phyloP scores from a whole-genome alignment of 2,888 invertebrate species.

The Augiades crinisus region DNA sequence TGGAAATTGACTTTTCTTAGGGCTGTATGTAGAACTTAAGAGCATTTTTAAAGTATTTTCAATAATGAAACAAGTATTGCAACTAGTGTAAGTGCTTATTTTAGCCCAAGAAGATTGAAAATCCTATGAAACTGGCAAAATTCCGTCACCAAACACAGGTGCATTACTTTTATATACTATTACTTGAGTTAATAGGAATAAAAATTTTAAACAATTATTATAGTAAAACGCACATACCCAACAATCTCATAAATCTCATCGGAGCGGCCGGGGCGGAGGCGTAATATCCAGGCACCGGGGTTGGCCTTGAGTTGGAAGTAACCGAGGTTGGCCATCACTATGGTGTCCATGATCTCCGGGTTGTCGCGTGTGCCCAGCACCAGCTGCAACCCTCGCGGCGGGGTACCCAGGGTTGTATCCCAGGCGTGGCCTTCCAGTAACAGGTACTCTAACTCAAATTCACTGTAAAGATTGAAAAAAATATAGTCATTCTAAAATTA shows the following conservation, averaged over 20 bases:
- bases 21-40: no score
- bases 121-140: no score
- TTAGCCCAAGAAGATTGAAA: no score
- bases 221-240: conserved; percentile 73
- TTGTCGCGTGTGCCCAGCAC: conserved; percentile 92
- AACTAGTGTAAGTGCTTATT: no score
- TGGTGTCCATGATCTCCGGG: conserved; percentile 94
- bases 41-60: no score
- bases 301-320: conserved; percentile 98
- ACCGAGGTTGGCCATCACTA: conserved; percentile 99
- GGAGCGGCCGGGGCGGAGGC: conserved; percentile 95
- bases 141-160: no score
- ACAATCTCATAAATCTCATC: conserved; percentile 96
- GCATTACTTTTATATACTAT: no score
- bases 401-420: conserved; percentile 93
- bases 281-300: conserved; percentile 97
- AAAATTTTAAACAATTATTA: no score
- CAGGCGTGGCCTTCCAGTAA: conserved; percentile 98
- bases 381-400: conserved; percentile 98
- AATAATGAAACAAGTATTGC: no score
- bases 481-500: no score
- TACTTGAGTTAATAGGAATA: no score
- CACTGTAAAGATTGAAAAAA: conserved; percentile 85
- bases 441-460: conserved; percentile 97
- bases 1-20: conserved; percentile 51